Base-by-base conservation (phyloP, 2,113 vertebrate species). In the Columba janthina region DNA sequence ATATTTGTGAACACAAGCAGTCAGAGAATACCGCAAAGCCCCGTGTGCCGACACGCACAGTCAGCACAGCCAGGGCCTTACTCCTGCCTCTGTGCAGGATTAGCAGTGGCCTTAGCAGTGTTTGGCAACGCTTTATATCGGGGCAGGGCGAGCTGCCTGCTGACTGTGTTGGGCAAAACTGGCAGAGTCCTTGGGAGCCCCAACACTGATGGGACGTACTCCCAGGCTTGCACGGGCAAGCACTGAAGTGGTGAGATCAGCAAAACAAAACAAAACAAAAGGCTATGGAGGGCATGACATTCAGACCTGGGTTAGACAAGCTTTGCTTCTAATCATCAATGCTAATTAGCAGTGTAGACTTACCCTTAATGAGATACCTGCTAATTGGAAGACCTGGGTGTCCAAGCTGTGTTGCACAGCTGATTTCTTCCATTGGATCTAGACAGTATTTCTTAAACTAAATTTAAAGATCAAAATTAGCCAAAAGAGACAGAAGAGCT, bases 21-120 rank as follows among this genome's bases (percentile, higher is more conserved):
- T 25, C 6, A 57, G 38, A 53, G 56, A 69, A 28, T 9, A 21
- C 28, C 2, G 34, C 31, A 15, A 21, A 71, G 50, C 54, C 53
- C 19, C 4, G n/a, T 3, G 2, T 36, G 64, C 46, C 0, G 1
- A 3, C 28, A 1, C 0, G 17, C 0, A 0, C 44, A 12, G 0
- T 25, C 0, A 0, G 28, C 0, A 0, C 78, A 62, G 77, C 57
- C 18, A 21, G 64, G 11, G 22, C 46, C 64, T 31, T 28, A 24
- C 42, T 51, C 26, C 38, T 6, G 28, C 60, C 44, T 60, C 61
- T 38, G 64, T 24, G 2, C 1, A 2, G 93, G 31, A 8, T 78
- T 70, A 7, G 20, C 24, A 6, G 0, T n/a, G 28, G 25, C 8
- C 46, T 11, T 46, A 46, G 44, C 44, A 44, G 20, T 7, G 25